These are phyloP conservation scores for Notodromas monacha DNA, from an alignment of 2,888 invertebrate genomes.

Conservation along the genomic window DNA sequence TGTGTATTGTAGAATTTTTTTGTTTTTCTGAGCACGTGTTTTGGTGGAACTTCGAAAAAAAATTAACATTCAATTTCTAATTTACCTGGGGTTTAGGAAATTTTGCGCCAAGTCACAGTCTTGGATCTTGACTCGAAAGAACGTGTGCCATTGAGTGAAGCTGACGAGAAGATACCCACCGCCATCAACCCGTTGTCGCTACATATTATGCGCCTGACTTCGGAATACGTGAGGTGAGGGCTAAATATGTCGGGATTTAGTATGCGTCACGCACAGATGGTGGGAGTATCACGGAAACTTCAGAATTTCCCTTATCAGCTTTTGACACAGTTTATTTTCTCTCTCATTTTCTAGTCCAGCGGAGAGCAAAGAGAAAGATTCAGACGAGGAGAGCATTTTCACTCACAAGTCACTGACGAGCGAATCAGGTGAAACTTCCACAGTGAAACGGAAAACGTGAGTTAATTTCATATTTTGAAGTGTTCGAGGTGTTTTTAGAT, in stretches of 20 bases:
- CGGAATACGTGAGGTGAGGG: conserved; percentile 45
- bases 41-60: no score
- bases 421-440: no score
- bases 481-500: no score
- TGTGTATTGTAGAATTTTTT: no score
- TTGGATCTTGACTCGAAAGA: conserved; percentile 35
- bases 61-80: no score
- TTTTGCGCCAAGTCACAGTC: conserved; percentile 46
- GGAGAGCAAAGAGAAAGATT: conserved; percentile 27
- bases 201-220: conserved; percentile 71
- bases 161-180: conserved; percentile 65
- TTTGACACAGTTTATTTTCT: not conserved
- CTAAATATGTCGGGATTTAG: no score
- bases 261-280: no score
- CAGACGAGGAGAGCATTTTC: conserved; percentile 32
- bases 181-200: conserved; percentile 73
- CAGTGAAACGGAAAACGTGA: no score
- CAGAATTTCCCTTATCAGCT: not conserved
- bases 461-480: no score
- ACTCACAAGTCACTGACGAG: no score
- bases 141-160: conserved; percentile 64
- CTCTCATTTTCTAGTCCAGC: not conserved
- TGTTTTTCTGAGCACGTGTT: no score
- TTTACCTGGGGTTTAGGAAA: conserved; percentile 28
- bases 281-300: no score